Evolutionary conservation across 2,113 vertebrate genomes (phyloP).

Genomic region (Oplegnathus fasciatus): DNA sequence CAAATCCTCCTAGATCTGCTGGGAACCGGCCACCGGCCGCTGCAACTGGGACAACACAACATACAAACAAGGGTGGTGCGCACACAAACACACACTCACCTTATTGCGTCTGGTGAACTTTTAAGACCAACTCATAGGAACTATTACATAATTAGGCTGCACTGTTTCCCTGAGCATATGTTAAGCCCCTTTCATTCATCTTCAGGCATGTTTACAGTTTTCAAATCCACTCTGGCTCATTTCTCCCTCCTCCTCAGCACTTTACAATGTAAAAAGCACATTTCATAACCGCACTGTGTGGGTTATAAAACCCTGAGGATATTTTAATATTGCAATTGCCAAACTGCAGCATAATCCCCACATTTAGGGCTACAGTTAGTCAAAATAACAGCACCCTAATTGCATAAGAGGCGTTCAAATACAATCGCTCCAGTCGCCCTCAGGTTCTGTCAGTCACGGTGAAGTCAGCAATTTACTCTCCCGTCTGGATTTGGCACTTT

Average conservation of each 20-base stretch:
- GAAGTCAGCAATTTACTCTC: slow-evolving; percentile 36
- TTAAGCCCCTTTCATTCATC: slow-evolving; percentile 31
- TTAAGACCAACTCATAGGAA: slow-evolving; percentile 4
- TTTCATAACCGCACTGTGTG: slow-evolving; percentile 59
- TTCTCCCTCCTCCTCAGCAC: slow-evolving; percentile 16
- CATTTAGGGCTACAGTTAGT: slow-evolving; percentile 33
- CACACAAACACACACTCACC: slow-evolving; percentile 14
- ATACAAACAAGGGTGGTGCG: slow-evolving; percentile 30
- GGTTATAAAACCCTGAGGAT: slow-evolving; percentile 54
- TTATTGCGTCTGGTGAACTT: slow-evolving; percentile 28
- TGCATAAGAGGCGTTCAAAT: slow-evolving; percentile 44
- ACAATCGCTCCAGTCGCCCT: slow-evolving; percentile 37
- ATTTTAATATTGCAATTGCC: slow-evolving; percentile 44
- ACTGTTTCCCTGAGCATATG: slow-evolving; percentile 18
- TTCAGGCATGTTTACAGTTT: slow-evolving; percentile 34
- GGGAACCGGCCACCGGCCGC: slow-evolving; percentile 27
- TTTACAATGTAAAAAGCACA: slow-evolving; percentile 35
- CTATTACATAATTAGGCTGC: slow-evolving; percentile 50
- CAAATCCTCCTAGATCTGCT: slow-evolving; percentile 65
- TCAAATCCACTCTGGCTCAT: slow-evolving; percentile 17
- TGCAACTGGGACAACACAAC: slow-evolving; percentile 25
- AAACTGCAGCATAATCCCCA: slow-evolving; percentile 59
- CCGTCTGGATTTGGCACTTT: slow-evolving; percentile 33
- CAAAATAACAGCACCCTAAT: slow-evolving; percentile 48
- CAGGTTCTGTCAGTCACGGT: slow-evolving; percentile 46